Base-by-base conservation (phyloP, 2,888 invertebrate species). In the Apoderus coryli region DNA sequence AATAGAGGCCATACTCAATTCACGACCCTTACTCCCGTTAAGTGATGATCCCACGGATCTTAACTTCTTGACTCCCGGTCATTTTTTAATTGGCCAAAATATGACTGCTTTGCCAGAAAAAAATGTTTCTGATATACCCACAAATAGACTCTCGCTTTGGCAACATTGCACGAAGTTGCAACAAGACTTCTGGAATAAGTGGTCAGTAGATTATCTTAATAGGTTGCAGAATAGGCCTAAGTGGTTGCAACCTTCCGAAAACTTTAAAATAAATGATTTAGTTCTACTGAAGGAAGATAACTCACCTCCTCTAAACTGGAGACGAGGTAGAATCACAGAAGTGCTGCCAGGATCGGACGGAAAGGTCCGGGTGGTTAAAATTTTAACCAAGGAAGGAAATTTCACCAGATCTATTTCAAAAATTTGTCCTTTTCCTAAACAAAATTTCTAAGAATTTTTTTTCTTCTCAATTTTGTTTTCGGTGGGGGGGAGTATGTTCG, bases 1-100 rank as follows among this genome's bases (percentile, higher is more conserved):
- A 19, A n/a, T 19, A n/a, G 19, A 19, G n/a, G 19, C 19, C 19
- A 7, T 45, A 16, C 31, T 52, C 14, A 53, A 52, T 34, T 52
- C 47, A 2, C 22, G 52, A 14, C 50, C 50, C 4, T 29, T 52
- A 3, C 36, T 29, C 10, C 37, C 44, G 2, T 4, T 48, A 3
- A 38, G 41, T 4, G 25, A 23, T 16, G 45, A 48, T 35, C 45
- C 46, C 3, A 34, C 31, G 9, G 36, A 36, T 14, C 31, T 33
- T 3, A 6, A 12, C 2, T 24, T n/a, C 5, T 19, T 36, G n/a
- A 36, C 30, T 12, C 32, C 35, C 3, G 35, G 31, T 12, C 28
- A 36, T 31, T 36, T 36, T 15, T 25, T 36, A 16, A 33, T 36
- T 6, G 33, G 36, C 14, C 7, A 14, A 4, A 10, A n/a, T n/a